phyloP scores from a whole-genome alignment of 2,113 vertebrate species.

The Carlito syrichta region DNA sequence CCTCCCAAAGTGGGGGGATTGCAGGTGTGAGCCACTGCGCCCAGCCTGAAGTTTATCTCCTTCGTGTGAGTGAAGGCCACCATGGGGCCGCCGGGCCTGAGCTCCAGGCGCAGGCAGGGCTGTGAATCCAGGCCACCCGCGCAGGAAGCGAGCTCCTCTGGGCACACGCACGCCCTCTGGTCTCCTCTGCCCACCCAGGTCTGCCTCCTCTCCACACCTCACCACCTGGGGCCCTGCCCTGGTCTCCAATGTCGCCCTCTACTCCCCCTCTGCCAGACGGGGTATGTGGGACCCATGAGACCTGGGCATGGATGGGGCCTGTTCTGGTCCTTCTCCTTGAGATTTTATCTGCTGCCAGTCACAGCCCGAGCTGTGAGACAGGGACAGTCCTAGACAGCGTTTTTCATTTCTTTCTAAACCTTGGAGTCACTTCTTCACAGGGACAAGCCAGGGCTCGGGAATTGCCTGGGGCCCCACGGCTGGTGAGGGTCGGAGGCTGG shows the following conservation, averaged over 20 bases:
- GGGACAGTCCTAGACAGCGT: not conserved
- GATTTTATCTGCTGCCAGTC: not conserved
- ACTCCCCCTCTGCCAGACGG: not conserved
- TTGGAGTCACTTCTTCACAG: not conserved
- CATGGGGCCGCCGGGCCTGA: not conserved
- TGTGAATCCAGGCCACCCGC: accelerated
- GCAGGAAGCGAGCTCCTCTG: not conserved
- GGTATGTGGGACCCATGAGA: not conserved
- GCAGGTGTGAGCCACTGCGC: too few species aligned
- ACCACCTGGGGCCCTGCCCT: not conserved
- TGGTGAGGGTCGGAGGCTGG: not conserved
- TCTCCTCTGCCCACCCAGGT: too few species aligned
- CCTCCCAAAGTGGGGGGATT: too few species aligned
- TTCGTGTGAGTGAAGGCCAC: not conserved
- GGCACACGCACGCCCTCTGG: not conserved
- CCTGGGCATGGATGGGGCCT: not conserved
- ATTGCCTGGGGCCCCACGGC: not conserved
- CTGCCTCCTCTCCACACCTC: not conserved
- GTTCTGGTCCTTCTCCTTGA: not conserved
- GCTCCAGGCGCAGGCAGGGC: not conserved
- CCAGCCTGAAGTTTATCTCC: not conserved
- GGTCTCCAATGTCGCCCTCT: not conserved
- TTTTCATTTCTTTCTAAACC: not conserved
- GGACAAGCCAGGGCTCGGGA: not conserved
- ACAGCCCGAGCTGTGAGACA: not conserved